phyloP scores from a whole-genome alignment of 2,113 vertebrate genomes.

The Centropristis striata region DNA sequence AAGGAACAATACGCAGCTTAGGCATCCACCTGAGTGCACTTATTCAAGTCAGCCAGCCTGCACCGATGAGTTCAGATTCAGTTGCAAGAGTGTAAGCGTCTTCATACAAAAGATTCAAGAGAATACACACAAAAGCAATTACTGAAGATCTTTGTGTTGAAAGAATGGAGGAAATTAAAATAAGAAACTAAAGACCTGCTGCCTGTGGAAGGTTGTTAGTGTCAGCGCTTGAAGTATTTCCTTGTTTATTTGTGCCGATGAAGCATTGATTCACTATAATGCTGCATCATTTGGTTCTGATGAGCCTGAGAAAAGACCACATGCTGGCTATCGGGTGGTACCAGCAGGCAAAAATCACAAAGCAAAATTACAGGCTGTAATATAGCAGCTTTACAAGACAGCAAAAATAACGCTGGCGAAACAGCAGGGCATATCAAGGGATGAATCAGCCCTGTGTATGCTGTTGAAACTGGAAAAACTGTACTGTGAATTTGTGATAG shows the following conservation, averaged over 20 bases:
- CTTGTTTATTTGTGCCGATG: conserved; percentile 41
- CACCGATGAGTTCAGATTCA: conserved; percentile 23
- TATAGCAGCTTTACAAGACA: conserved; percentile 6
- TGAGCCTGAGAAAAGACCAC: conserved; percentile 9
- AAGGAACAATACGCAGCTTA: conserved; percentile 31
- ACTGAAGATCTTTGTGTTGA: conserved; percentile 15
- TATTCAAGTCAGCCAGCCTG: conserved; percentile 9
- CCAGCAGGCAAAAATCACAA: conserved; percentile 10
- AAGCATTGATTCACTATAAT: conserved; percentile 19
- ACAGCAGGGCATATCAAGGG: neutral
- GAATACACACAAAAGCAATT: conserved; percentile 43
- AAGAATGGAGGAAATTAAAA: neutral
- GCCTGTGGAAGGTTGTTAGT: neutral
- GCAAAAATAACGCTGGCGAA: neutral
- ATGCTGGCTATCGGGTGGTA: neutral
- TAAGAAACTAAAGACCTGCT: neutral
- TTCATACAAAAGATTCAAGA: conserved; percentile 2
- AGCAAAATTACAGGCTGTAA: conserved; percentile 28
- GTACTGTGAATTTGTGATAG: no score
- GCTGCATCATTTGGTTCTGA: conserved; percentile 2
- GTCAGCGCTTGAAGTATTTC: neutral
- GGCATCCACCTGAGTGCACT: conserved; percentile 34
- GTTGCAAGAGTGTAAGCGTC: neutral
- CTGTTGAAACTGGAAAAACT: neutral
- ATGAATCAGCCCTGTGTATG: neutral